Percentiles rank a stretch among this genome's conserved stretches.
Conservation (phyloP, 2,888 invertebrate genomes). For the Taenaris catops region DNA sequence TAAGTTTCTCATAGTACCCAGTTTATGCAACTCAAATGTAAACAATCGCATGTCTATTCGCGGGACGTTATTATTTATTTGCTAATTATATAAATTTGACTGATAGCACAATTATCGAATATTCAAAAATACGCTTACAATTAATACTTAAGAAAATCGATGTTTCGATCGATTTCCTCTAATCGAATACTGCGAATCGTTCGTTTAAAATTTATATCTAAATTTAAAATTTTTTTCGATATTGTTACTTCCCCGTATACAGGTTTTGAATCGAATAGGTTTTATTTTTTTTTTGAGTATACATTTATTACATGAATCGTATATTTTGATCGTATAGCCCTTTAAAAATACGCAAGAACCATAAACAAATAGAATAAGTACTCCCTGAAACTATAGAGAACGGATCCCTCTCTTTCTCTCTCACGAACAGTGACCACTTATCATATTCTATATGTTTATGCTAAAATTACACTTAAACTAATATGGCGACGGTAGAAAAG, state of each 20-base stretch:
- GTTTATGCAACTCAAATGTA: too few species aligned
- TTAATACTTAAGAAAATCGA: slow-evolving; percentile 16
- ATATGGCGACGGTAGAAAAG: slow-evolving; percentile 59
- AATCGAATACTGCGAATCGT: slow-evolving; percentile 23
- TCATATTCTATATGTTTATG: slow-evolving; percentile 22
- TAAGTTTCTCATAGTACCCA: too few species aligned
- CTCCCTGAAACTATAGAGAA: too few species aligned
- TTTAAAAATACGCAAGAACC: slow-evolving; percentile 10
- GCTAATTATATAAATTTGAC: slow-evolving; percentile 5
- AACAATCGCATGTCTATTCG: too few species aligned
- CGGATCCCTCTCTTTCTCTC: too few species aligned
- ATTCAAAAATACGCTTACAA: slow-evolving; percentile 10
- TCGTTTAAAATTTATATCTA: slow-evolving; percentile 36
- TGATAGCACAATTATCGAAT: slow-evolving; percentile 9
- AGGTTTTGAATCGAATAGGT: slow-evolving; percentile 23
- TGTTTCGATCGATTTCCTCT: slow-evolving; percentile 13
- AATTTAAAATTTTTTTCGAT: slow-evolving; percentile 32
- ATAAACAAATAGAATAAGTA: slow-evolving; percentile 14
- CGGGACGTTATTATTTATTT: background rate
- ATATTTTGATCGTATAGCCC: slow-evolving; percentile 23
- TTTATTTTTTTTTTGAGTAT: slow-evolving; percentile 24
- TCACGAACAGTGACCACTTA: background rate
- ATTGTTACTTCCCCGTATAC: slow-evolving; percentile 29
- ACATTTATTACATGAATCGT: slow-evolving; percentile 23
- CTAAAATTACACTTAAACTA: slow-evolving; percentile 41